phyloP scores from a whole-genome alignment of 2,797 vertebrate genomes.

The Trematomus bernacchii region DNA sequence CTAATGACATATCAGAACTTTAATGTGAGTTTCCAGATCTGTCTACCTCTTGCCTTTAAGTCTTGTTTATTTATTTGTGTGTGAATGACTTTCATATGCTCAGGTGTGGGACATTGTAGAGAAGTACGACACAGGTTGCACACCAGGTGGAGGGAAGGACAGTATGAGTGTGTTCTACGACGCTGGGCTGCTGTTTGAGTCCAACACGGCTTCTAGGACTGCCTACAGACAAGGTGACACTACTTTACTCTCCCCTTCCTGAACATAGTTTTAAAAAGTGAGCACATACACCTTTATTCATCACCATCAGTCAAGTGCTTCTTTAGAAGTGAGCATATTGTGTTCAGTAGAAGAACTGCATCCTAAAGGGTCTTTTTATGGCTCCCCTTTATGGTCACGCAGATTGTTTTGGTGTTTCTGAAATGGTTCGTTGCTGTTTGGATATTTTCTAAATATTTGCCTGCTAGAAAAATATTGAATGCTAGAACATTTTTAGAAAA shows the following conservation, averaged over 20 bases:
- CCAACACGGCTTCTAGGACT: constrained; percentile 68
- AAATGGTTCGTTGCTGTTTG: background rate
- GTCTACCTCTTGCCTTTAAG: too few species aligned
- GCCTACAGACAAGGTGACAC: constrained; percentile 75
- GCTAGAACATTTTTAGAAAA: too few species aligned
- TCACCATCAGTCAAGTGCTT: background rate
- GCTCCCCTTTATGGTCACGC: too few species aligned
- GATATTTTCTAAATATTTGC: background rate
- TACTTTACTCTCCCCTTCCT: background rate
- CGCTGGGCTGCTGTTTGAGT: constrained; percentile 1
- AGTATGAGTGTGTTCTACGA: too few species aligned
- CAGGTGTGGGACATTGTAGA: too few species aligned
- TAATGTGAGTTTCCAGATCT: too few species aligned
- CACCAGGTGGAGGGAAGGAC: too few species aligned
- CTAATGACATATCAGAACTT: too few species aligned
- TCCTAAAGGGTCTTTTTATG: background rate
- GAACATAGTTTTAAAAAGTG: background rate
- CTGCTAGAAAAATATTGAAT: too few species aligned
- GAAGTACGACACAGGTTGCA: too few species aligned
- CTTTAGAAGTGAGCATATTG: background rate
- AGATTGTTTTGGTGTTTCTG: background rate
- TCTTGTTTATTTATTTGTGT: too few species aligned
- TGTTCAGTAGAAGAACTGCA: background rate
- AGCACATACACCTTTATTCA: background rate
- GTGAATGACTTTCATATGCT: too few species aligned